These are phyloP conservation scores for Leuciscus waleckii DNA, from an alignment of 2,797 vertebrate genomes.

Conservation along the genomic window DNA sequence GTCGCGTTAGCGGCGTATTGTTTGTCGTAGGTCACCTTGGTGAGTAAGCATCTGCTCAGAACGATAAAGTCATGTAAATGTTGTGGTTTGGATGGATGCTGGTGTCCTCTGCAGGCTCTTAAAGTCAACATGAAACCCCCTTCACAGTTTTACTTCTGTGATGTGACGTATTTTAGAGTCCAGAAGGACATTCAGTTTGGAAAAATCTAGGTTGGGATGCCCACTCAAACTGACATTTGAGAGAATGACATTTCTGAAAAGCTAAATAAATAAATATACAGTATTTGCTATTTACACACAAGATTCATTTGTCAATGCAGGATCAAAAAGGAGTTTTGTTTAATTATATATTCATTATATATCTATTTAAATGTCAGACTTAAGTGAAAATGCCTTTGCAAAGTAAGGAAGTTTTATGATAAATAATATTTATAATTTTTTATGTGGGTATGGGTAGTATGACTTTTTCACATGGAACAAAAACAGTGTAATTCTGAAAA, in stretches of 20 bases:
- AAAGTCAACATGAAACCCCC: neutral
- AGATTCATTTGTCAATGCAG: neutral
- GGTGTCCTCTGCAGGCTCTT: neutral
- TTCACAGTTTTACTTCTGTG: neutral
- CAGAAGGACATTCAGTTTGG: neutral
- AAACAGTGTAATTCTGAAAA: neutral
- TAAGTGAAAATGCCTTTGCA: conserved; percentile 1
- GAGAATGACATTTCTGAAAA: neutral
- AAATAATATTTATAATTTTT: neutral
- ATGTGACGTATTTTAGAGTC: neutral
- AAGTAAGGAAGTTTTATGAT: conserved; percentile 9
- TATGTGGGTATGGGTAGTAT: neutral
- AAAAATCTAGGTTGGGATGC: neutral
- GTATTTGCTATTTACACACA: neutral
- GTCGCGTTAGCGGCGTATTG: neutral
- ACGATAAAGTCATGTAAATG: conserved; percentile 15
- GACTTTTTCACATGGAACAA: neutral
- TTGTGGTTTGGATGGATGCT: conserved; percentile 10
- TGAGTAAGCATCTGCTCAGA: conserved; percentile 18
- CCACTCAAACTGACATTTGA: neutral
- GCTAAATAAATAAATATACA: neutral
- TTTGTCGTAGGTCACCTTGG: conserved; percentile 37
- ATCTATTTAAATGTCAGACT: conserved; percentile 13
- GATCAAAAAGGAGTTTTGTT: neutral
- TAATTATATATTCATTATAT: neutral